Evolutionary conservation across 2,888 invertebrate species (phyloP).

Genomic region (Xylocampa areola): DNA sequence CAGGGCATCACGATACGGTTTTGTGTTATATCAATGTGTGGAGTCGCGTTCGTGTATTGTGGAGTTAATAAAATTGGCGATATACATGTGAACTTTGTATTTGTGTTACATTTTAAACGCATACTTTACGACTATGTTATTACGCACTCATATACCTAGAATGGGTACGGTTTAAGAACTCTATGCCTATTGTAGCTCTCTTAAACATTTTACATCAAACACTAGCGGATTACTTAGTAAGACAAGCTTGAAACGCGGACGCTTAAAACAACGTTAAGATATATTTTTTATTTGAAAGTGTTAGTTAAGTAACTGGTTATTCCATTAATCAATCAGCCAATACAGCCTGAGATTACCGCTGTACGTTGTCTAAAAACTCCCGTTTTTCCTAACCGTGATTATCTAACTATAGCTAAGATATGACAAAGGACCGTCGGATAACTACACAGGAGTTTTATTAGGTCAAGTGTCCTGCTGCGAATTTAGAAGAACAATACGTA

Average conservation of each 20-base stretch:
- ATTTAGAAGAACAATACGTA: constrained; percentile 40
- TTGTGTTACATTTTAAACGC: neutral
- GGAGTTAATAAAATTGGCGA: constrained; percentile 14
- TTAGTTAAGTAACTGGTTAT: too few relatives aligned
- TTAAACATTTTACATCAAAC: too few relatives aligned
- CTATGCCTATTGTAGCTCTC: too few relatives aligned
- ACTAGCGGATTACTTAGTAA: too few relatives aligned
- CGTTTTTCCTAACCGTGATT: neutral
- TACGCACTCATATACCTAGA: too few relatives aligned
- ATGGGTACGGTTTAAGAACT: too few relatives aligned
- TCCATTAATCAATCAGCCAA: neutral
- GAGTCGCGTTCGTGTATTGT: constrained; percentile 4
- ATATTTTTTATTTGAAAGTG: too few relatives aligned
- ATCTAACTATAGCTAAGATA: neutral
- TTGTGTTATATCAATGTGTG: constrained; percentile 35
- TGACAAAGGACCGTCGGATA: constrained; percentile 14
- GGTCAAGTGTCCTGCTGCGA: constrained; percentile 47
- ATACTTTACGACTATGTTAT: neutral
- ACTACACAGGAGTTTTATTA: constrained; percentile 33
- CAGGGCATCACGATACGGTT: constrained; percentile 60
- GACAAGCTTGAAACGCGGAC: too few relatives aligned
- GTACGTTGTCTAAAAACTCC: too few relatives aligned
- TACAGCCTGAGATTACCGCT: neutral
- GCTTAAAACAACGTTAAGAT: too few relatives aligned
- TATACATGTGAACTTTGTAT: constrained; percentile 6